phyloP scores from a whole-genome alignment of 2,888 invertebrate genomes.

The Gymnocheta viridis region DNA sequence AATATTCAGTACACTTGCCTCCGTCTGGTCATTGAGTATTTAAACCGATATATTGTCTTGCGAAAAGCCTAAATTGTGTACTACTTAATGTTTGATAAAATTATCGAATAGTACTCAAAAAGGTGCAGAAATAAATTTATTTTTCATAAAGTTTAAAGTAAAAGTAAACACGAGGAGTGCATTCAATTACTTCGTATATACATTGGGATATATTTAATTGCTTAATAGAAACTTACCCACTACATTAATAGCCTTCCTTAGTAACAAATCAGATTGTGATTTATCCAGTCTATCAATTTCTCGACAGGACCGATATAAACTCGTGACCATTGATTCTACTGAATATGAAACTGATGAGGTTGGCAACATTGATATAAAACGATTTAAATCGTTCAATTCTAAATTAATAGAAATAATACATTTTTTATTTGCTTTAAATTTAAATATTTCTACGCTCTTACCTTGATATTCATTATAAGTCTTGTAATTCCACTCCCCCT shows the following conservation, averaged over 20 bases:
- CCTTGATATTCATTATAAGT: slow-evolving; percentile 81
- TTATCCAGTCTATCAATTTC: slow-evolving; percentile 80
- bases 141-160: too few relatives aligned
- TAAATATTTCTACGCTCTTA: slow-evolving; percentile 63
- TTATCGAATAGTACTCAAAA: too few relatives aligned
- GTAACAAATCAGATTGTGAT: slow-evolving; percentile 78
- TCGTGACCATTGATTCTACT: slow-evolving; percentile 80
- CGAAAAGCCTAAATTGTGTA: too few relatives aligned
- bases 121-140: neutral
- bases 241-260: slow-evolving; percentile 79
- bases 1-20: too few relatives aligned
- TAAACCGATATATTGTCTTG: too few relatives aligned
- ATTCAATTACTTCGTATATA: neutral
- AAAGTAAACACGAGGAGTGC: neutral
- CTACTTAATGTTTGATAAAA: too few relatives aligned
- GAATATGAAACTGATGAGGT: slow-evolving; percentile 77
- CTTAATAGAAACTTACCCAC: slow-evolving; percentile 77
- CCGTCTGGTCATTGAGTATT: too few relatives aligned
- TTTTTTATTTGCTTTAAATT: neutral
- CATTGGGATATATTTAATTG: neutral
- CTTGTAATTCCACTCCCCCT: slow-evolving; percentile 81
- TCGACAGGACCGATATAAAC: slow-evolving; percentile 79
- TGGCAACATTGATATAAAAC: slow-evolving; percentile 80
- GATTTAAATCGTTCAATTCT: slow-evolving; percentile 80
- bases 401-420: slow-evolving; percentile 33